Base-by-base conservation (phyloP, 2,113 vertebrate genomes). In the Vulpes lagopus region DNA sequence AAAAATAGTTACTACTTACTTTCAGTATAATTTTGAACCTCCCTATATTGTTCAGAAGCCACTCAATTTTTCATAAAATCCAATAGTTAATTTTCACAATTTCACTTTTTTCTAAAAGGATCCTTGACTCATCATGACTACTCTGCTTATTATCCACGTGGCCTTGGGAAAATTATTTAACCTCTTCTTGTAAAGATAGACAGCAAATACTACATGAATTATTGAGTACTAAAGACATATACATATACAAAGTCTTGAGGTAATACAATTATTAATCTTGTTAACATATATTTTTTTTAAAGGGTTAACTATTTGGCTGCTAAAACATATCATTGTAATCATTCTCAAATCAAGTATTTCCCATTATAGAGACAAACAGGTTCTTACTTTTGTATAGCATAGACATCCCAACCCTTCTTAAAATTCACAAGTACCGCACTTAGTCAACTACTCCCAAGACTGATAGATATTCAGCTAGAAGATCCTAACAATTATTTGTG, bases 81-180 rank as follows among this genome's bases (percentile, higher is more conserved):
- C 3, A n/a, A 30, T 10, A 91, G 49, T 35, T 88, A 22, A 88
- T 62, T 89, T 92, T 83, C 49, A 95, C 17, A 80, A 62, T 74
- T 94, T 85, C 51, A 81, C 49, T 85, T 65, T 71, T 92, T 97
- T 89, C 35, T 74, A 53, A 89, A 97, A 57, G 32, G 55, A 59
- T 2, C 64, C 43, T 94, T 8, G 8, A 78, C 43, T 96, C 53
- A 73, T 79, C 27, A 85, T 74, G 73, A 91, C 59, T 16, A 55
- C 5, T 38, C 17, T 43, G 19, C 38, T 43, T 43, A 25, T 67
- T 81, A 84, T 35, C 22, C 38, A 55, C 15, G 19, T 43, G 8
- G 1, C n/a, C 25, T 57, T 51, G 3, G 71, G 51, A 15, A 92
- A 92, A 89, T 84, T 74, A 84, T 51, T n/a, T 51, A n/a, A n/a